A percentile compares a stretch with the other conserved stretches of the same genome.
Conservation (phyloP, 2,113 vertebrate species). For the Rana temporaria region DNA sequence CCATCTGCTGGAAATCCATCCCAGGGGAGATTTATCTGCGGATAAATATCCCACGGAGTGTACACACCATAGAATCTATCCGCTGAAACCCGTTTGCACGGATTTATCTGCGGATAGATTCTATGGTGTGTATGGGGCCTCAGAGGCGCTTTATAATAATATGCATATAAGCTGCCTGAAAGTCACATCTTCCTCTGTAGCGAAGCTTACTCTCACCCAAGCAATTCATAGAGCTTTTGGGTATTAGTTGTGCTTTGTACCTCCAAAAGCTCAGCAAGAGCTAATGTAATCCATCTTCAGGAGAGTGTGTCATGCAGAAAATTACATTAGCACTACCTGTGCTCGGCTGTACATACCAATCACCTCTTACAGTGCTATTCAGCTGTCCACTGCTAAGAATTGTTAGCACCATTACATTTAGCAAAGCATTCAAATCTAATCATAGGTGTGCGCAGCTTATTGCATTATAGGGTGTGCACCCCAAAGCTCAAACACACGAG, state of each 20-base stretch:
- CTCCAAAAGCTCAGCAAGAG: constrained; percentile 15
- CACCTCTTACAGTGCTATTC: not conserved
- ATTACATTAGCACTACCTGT: constrained; percentile 7
- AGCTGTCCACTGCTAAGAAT: constrained; percentile 5
- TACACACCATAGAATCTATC: too few species aligned
- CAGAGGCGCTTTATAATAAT: not conserved
- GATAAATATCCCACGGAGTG: too few species aligned
- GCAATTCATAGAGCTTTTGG: constrained; percentile 7
- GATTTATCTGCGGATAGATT: too few species aligned
- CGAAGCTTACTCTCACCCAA: not conserved
- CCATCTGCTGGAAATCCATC: too few species aligned
- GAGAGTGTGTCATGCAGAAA: constrained; percentile 26
- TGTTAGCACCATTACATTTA: not conserved
- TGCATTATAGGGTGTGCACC: too few species aligned
- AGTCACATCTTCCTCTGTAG: constrained; percentile 11
- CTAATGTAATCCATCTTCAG: constrained; percentile 34
- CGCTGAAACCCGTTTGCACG: too few species aligned
- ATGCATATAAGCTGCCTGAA: not conserved
- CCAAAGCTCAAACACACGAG: too few species aligned
- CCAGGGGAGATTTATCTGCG: too few species aligned
- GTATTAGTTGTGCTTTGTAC: constrained; percentile 6
- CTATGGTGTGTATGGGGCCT: too few species aligned
- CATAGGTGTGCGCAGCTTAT: too few species aligned
- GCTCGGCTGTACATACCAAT: not conserved
- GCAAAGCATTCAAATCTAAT: not conserved